phyloP scores from a whole-genome alignment of 2,113 vertebrate species.

The Rattus rattus region DNA sequence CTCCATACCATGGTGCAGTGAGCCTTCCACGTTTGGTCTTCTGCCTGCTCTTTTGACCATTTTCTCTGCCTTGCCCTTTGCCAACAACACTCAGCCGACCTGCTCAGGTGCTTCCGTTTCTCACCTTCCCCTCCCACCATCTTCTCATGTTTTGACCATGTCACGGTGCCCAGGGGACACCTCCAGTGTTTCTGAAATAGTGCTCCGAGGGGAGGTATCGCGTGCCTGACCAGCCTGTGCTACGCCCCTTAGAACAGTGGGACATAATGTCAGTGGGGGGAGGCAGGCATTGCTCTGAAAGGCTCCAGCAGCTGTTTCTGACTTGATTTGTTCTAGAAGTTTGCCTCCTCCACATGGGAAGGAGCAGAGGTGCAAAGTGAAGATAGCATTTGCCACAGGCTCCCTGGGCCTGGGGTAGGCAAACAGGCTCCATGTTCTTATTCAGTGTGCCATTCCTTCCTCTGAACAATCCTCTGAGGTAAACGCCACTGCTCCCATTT shows the following conservation, averaged over 20 bases:
- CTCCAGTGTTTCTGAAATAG: slow-evolving; percentile 26
- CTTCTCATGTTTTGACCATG: neutral
- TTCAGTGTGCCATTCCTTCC: neutral
- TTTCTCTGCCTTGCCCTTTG: neutral
- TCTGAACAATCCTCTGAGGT: neutral
- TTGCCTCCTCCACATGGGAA: neutral
- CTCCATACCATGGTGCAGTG: neutral
- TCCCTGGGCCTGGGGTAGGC: neutral
- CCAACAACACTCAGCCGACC: neutral
- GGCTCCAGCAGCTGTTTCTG: neutral
- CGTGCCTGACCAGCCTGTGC: neutral
- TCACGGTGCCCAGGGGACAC: neutral
- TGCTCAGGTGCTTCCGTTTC: neutral
- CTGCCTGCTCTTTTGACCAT: neutral
- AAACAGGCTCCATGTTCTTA: neutral
- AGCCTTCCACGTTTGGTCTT: neutral
- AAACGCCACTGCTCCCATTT: neutral
- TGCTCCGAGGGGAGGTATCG: neutral
- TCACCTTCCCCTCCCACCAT: too few relatives aligned
- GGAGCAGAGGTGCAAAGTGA: neutral
- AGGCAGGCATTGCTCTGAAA: neutral
- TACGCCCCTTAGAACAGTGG: neutral
- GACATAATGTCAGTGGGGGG: neutral
- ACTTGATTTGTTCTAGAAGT: neutral
- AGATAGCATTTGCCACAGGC: neutral